Percentiles rank a stretch among this genome's conserved stretches.
Evolutionary conservation across 2,113 vertebrate genomes (phyloP).

Genomic region (Bujurquina vittata): DNA sequence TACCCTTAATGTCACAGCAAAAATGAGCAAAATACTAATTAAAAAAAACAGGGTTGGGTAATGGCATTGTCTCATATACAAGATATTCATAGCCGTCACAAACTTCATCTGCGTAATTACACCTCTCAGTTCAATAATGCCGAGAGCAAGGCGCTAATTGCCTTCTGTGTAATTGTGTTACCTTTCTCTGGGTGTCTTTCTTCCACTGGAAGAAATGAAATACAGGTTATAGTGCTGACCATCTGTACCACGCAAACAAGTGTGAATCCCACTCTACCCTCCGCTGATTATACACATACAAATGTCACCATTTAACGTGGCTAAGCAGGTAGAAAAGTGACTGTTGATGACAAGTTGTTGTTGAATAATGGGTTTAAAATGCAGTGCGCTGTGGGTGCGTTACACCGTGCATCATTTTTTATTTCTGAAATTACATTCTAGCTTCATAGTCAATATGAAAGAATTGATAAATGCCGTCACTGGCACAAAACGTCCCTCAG

Average conservation of each 20-base stretch:
- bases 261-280: constrained; percentile 24
- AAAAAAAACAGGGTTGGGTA: constrained; percentile 47
- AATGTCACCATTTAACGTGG: constrained; percentile 46
- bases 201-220: constrained; percentile 41
- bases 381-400: constrained; percentile 40
- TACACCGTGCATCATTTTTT: constrained; percentile 61
- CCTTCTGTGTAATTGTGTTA: constrained; percentile 75
- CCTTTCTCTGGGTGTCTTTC: constrained; percentile 57
- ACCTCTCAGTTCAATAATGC: constrained; percentile 69
- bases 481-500: constrained; percentile 4
- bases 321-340: constrained; percentile 46
- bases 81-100: constrained; percentile 61
- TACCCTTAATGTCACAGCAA: constrained; percentile 35
- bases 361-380: constrained; percentile 67
- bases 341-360: constrained; percentile 44
- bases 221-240: constrained; percentile 60
- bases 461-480: constrained; percentile 70
- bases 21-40: constrained; percentile 52
- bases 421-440: constrained; percentile 73
- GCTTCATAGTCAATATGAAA: constrained; percentile 65
- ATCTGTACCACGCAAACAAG: constrained; percentile 53
- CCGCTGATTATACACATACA: constrained; percentile 38
- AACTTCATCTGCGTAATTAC: constrained; percentile 77
- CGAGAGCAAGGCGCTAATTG: constrained; percentile 75
- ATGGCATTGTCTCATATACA: constrained; percentile 43